Base-by-base conservation (phyloP, 2,888 invertebrate genomes). In the Tinea trinotella region DNA sequence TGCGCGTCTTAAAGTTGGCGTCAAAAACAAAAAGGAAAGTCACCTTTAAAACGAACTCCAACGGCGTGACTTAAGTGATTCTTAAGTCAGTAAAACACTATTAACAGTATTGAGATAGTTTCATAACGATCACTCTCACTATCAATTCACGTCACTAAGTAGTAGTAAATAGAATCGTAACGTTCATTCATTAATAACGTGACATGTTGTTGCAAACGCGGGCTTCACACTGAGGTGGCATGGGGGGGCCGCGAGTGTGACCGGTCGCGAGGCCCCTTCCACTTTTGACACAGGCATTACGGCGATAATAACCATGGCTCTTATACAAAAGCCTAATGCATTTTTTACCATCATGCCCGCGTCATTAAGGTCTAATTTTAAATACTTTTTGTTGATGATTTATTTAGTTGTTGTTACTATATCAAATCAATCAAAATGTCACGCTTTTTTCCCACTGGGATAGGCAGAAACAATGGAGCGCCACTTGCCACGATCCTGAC, bases 321-420 rank as follows among this genome's bases (percentile, higher is more conserved):
- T n/a, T n/a, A 50, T 60, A 50, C 15, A 55, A 24, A 10, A 34
- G 50, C 54, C 56, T 56, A 15, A 57, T 55, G 40, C 13, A 7
- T 40, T 40, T 40, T 40, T 15, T 40, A 13, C n/a, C 7, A 30
- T 22, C n/a, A n/a, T n/a, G n/a, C 22, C 30, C 2, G 7, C 30
- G 30, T n/a, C n/a, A n/a, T n/a, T n/a, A n/a, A n/a, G n/a, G n/a
- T n/a, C n/a, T n/a, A n/a, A 7, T 30, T 2, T 30, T 22, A 22
- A 22, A 5, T 22, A 22, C 22, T 30, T 30, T 30, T 30, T 30
- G 7, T 30, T 2, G n/a, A 30, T 2, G 7, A 30, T n/a, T n/a
- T n/a, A n/a, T n/a, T n/a, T n/a, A n/a, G n/a, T n/a, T n/a, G n/a
- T n/a, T n/a, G n/a, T n/a, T n/a, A n/a, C n/a, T n/a, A n/a, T n/a